Conservation (phyloP, 2,888 invertebrate genomes). For the Choreutis nemorana region DNA sequence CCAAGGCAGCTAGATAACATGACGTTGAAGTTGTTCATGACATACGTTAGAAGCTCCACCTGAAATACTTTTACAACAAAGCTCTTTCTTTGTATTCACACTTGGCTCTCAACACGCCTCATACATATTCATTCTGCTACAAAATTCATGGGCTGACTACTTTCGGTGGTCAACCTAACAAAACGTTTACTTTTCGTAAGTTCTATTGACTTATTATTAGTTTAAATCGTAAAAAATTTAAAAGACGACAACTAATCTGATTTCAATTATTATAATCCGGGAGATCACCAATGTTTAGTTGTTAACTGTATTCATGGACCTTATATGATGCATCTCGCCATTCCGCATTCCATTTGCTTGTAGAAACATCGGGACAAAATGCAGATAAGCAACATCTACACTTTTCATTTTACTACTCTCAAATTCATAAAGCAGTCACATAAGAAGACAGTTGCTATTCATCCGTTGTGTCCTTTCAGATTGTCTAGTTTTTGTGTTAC, state of each 20-base stretch:
- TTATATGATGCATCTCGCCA: constrained; percentile 35
- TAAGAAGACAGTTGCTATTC: too few relatives aligned
- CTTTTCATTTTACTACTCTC: too few relatives aligned
- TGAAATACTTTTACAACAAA: constrained; percentile 20
- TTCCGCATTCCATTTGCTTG: constrained; percentile 48
- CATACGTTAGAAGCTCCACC: constrained; percentile 18
- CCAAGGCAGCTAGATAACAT: constrained; percentile 34
- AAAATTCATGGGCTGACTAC: constrained; percentile 13
- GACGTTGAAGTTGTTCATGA: constrained; percentile 27
- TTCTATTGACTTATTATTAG: too few relatives aligned
- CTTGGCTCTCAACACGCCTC: constrained; percentile 11
- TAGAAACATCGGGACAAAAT: constrained; percentile 26
- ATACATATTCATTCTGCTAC: constrained; percentile 20
- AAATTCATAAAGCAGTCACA: too few relatives aligned
- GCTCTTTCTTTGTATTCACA: constrained; percentile 19
- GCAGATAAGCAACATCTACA: too few relatives aligned
- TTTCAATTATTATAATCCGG: too few relatives aligned
- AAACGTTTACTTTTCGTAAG: neutral
- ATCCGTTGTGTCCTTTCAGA: too few relatives aligned
- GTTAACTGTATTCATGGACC: constrained; percentile 42
- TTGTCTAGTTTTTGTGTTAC: too few relatives aligned
- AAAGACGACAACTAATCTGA: too few relatives aligned
- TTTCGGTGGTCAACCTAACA: neutral
- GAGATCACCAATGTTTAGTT: constrained; percentile 17
- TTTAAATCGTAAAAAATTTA: too few relatives aligned